phyloP scores from a whole-genome alignment of 2,113 vertebrate species.

The Oryzias javanicus region DNA sequence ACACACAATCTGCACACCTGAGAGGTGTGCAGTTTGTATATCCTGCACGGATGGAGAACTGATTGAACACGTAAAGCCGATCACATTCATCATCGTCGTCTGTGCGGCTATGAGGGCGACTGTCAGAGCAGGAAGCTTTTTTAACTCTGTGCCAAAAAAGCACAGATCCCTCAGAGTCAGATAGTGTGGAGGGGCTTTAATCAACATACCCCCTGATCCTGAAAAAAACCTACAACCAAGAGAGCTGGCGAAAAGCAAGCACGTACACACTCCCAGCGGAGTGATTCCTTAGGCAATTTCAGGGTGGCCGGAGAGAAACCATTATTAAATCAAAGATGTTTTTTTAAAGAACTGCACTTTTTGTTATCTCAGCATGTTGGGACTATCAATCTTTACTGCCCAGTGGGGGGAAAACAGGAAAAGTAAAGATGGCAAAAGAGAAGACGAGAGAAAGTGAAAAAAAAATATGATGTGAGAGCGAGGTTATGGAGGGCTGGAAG shows the following conservation, averaged over 20 bases:
- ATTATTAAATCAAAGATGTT: constrained; percentile 70
- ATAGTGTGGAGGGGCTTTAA: constrained; percentile 59
- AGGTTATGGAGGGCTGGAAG: constrained; percentile 26
- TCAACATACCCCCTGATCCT: constrained; percentile 52
- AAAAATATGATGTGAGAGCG: constrained; percentile 21
- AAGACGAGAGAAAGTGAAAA: constrained; percentile 32
- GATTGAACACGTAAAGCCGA: too few relatives aligned
- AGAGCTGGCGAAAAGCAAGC: constrained; percentile 49
- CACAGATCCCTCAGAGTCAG: constrained; percentile 46
- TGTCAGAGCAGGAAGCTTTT: constrained; percentile 59
- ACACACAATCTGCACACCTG: constrained; percentile 2
- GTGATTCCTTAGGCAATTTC: constrained; percentile 53
- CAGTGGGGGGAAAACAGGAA: constrained; percentile 1
- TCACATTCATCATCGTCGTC: constrained; percentile 14
- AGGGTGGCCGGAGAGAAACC: constrained; percentile 51
- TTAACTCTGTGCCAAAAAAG: constrained; percentile 63
- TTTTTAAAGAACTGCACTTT: constrained; percentile 7
- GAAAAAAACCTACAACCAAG: constrained; percentile 59
- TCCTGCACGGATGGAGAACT: too few relatives aligned
- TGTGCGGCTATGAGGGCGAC: constrained; percentile 53
- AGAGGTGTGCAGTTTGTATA: too few relatives aligned
- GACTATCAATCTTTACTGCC: constrained; percentile 54
- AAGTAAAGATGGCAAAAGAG: neutral
- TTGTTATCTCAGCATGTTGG: constrained; percentile 35
- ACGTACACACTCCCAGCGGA: constrained; percentile 61